Percentiles rank a stretch among this genome's conserved stretches.
These are phyloP conservation scores for Lithodes maja DNA, from an alignment of 2,888 invertebrate genomes.

Conservation along the genomic window DNA sequence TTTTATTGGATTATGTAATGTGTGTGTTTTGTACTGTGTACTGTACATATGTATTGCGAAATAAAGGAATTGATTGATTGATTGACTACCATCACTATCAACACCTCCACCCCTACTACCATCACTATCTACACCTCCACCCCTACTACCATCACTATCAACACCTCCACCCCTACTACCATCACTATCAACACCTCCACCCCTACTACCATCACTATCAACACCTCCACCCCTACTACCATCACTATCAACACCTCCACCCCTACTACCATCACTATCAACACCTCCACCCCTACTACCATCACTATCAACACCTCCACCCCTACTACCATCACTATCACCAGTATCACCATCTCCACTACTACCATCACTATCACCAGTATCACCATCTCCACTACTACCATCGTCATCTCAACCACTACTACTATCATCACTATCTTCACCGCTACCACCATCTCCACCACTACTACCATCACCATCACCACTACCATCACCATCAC, in stretches of 20 bases:
- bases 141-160: background rate
- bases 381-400: background rate
- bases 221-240: too few species aligned
- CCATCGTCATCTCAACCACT: background rate
- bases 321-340: background rate
- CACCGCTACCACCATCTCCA: background rate
- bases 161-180: too few species aligned
- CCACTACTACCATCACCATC: background rate
- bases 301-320: background rate
- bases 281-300: background rate
- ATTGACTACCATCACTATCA: too few species aligned
- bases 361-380: background rate
- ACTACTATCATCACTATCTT: background rate
- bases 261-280: too few species aligned
- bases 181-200: too few species aligned
- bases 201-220: too few species aligned
- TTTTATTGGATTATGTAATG: too few species aligned
- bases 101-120: background rate
- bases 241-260: too few species aligned
- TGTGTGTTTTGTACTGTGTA: too few species aligned
- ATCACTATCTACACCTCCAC: background rate
- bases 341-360: background rate
- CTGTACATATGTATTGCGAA: too few species aligned
- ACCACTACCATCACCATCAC: background rate
- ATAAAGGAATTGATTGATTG: too few species aligned